These are phyloP conservation scores for Megalops cyprinoides DNA, from an alignment of 2,797 vertebrate genomes.

Conservation along the genomic window DNA sequence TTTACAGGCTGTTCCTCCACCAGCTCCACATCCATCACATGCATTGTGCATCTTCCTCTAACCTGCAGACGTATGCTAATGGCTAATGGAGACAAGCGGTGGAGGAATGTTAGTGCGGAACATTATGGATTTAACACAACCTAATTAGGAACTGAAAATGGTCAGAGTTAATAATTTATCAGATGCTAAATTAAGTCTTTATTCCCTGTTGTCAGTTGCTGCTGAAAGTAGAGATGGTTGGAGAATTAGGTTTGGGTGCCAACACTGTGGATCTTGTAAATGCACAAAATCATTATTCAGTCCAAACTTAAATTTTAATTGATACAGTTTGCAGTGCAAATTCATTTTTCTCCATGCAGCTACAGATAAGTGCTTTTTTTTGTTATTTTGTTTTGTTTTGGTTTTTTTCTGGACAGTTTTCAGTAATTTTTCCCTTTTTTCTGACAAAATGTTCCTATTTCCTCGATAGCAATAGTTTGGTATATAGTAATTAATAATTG, in stretches of 20 bases:
- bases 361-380: background rate
- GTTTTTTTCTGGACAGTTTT: slow-evolving; percentile 37
- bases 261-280: background rate
- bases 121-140: slow-evolving; percentile 28
- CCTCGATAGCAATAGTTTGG: slow-evolving; percentile 54
- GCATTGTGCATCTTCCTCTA: background rate
- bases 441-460: slow-evolving; percentile 36
- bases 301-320: background rate
- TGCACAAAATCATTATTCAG: background rate
- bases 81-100: background rate
- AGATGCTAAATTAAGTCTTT: slow-evolving; percentile 12
- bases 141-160: slow-evolving; percentile 27
- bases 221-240: background rate
- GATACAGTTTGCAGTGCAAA: background rate
- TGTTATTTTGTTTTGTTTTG: too few relatives aligned
- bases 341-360: background rate
- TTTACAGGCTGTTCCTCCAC: background rate
- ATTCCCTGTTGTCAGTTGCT: background rate
- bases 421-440: background rate
- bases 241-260: background rate
- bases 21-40: background rate
- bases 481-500: slow-evolving; percentile 67
- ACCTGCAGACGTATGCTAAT: background rate
- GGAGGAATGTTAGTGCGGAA: slow-evolving; percentile 10
- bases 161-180: slow-evolving; percentile 25